Percentiles rank a stretch among this genome's conserved stretches.
Evolutionary conservation across 2,797 vertebrate species (phyloP).

Genomic region (Labeo calbasu): DNA sequence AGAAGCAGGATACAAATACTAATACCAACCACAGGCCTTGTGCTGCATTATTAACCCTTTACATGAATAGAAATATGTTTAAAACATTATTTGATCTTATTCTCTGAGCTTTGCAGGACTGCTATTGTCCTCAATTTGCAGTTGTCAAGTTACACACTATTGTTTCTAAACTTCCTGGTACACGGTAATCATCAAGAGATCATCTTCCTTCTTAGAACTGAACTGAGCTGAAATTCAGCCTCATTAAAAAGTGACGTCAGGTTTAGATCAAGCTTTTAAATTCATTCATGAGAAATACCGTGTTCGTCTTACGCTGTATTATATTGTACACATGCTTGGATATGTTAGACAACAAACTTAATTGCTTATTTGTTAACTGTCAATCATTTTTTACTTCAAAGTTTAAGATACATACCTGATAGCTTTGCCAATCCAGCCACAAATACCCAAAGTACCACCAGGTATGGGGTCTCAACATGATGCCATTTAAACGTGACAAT

Average conservation of each 20-base stretch:
- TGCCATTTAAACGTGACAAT: conserved; percentile 74
- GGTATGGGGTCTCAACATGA: conserved; percentile 71
- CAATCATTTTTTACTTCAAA: neutral
- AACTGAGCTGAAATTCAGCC: neutral
- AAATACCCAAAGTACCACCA: conserved; percentile 73
- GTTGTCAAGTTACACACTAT: neutral
- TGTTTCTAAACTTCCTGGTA: neutral
- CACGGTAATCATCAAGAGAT: neutral
- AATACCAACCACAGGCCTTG: neutral
- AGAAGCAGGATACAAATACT: neutral
- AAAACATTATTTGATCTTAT: neutral
- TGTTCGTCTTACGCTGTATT: too few relatives aligned
- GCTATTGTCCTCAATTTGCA: neutral
- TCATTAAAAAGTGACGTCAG: conserved; percentile 1
- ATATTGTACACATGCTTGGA: neutral
- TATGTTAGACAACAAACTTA: neutral
- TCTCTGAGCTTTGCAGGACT: neutral
- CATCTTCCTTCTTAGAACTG: conserved; percentile 9
- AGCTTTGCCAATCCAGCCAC: conserved; percentile 73
- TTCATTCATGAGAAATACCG: neutral
- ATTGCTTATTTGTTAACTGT: neutral
- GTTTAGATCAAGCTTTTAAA: neutral
- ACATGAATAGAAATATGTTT: too few relatives aligned
- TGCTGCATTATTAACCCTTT: neutral
- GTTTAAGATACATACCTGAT: conserved; percentile 69